These are phyloP conservation scores for Lophotis ruficrista DNA, from an alignment of 2,113 vertebrate genomes.

Conservation along the genomic window DNA sequence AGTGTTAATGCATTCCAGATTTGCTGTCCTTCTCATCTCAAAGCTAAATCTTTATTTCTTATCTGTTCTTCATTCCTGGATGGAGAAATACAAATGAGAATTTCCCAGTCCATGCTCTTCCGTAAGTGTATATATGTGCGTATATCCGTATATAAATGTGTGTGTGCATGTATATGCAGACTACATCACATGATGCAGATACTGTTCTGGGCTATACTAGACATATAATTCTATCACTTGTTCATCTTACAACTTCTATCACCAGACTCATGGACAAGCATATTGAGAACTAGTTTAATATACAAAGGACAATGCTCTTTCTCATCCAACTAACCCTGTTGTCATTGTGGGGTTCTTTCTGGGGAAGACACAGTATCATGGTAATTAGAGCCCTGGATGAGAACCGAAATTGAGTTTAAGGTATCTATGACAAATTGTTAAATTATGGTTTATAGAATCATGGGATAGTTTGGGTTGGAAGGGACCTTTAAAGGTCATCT, in stretches of 20 bases:
- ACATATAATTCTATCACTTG: not conserved
- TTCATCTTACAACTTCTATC: not conserved
- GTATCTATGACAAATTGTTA: not conserved
- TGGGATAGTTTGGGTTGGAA: too few species aligned
- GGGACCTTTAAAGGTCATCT: too few species aligned
- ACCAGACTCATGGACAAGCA: not conserved
- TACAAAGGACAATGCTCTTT: not conserved
- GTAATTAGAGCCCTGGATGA: not conserved
- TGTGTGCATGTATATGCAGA: not conserved
- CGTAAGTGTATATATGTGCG: not conserved
- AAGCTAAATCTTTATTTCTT: not conserved
- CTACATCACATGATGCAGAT: not conserved
- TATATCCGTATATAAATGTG: not conserved
- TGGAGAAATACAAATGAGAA: not conserved
- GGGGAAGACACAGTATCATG: not conserved
- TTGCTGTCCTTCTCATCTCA: not conserved
- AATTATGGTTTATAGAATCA: not conserved
- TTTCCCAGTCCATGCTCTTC: not conserved
- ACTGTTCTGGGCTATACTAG: not conserved
- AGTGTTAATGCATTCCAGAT: not conserved
- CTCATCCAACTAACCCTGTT: not conserved
- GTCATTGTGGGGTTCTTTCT: not conserved
- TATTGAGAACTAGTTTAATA: not conserved
- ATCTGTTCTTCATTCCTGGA: not conserved
- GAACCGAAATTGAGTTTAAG: not conserved